phyloP scores from a whole-genome alignment of 2,797 vertebrate genomes.

The Intellagama lesueurii region DNA sequence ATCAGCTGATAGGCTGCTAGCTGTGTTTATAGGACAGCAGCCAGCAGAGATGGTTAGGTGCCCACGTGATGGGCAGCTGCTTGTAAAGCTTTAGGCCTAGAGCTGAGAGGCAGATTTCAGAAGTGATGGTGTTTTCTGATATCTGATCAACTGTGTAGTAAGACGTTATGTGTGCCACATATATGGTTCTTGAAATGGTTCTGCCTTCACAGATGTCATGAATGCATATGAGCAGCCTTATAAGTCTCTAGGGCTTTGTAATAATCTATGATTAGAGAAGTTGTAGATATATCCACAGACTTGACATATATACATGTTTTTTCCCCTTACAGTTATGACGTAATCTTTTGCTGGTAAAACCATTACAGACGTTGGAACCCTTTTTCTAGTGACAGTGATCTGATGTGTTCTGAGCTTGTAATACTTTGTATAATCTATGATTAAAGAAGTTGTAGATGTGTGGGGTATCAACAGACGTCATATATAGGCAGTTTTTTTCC shows the following conservation, averaged over 20 bases:
- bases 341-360: not conserved
- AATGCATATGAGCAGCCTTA: not conserved
- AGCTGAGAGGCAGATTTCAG: not conserved
- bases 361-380: too few relatives aligned
- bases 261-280: not conserved
- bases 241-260: not conserved
- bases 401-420: too few relatives aligned
- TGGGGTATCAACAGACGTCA: too few relatives aligned
- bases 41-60: not conserved
- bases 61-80: not conserved
- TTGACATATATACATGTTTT: not conserved
- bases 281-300: not conserved
- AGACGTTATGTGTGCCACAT: not conserved
- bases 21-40: slow-evolving; percentile 22
- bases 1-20: slow-evolving; percentile 16
- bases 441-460: not conserved
- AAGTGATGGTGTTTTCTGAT: not conserved
- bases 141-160: not conserved
- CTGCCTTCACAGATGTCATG: not conserved
- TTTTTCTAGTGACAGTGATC: too few relatives aligned
- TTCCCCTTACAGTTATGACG: not conserved
- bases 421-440: not conserved
- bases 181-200: not conserved
- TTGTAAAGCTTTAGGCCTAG: not conserved
- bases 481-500: not conserved